phyloP scores from a whole-genome alignment of 2,113 vertebrate species.

The Ictalurus punctatus region DNA sequence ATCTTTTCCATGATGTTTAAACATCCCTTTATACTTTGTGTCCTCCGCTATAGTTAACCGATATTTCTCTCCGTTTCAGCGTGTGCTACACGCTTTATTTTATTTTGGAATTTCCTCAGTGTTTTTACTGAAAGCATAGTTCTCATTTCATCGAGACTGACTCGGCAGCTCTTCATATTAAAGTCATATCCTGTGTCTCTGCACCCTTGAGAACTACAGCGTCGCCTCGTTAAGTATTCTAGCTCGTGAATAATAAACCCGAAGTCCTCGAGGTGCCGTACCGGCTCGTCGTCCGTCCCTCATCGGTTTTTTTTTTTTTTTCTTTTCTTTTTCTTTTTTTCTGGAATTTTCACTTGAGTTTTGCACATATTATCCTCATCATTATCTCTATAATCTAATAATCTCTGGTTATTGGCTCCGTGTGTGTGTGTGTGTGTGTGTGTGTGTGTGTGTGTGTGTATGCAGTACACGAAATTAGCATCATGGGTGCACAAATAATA shows the following conservation, averaged over 20 bases:
- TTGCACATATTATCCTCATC: background rate
- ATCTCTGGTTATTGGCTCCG: background rate
- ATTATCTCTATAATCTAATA: background rate
- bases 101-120: no score
- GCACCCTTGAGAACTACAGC: background rate
- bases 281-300: background rate
- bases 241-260: constrained; percentile 51
- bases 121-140: background rate
- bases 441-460: background rate
- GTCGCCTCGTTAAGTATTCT: background rate
- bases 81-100: background rate
- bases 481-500: background rate
- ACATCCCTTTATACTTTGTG: no score
- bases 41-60: background rate
- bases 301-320: background rate
- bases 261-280: background rate
- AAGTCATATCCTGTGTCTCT: background rate
- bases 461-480: background rate
- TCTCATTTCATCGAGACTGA: background rate
- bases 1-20: no score
- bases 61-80: background rate
- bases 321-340: background rate
- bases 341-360: background rate
- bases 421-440: background rate
- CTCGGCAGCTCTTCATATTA: background rate